These are phyloP conservation scores for Gallinago paraguaiae DNA, from an alignment of 2,113 vertebrate genomes.

Conservation along the genomic window DNA sequence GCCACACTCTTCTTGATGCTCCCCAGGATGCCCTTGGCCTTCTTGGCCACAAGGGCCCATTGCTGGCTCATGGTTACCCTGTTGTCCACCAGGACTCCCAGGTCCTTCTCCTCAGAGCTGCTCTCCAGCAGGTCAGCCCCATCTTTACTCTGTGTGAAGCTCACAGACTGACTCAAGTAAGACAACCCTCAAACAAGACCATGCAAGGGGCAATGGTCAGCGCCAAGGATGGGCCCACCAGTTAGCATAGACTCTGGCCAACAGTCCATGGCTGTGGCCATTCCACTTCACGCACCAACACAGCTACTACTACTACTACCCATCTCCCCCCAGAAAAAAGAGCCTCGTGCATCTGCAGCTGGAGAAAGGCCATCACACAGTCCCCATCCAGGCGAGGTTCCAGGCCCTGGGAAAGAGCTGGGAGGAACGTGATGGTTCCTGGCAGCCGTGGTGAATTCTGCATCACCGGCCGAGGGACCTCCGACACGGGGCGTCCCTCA, in stretches of 20 bases:
- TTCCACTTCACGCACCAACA: background rate
- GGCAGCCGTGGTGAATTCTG: background rate
- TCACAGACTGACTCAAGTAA: background rate
- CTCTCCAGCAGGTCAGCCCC: too few relatives aligned
- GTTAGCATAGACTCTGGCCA: background rate
- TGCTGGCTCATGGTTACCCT: too few relatives aligned
- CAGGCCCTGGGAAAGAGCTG: background rate
- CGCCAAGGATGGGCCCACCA: background rate
- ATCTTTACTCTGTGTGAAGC: background rate
- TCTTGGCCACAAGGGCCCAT: too few relatives aligned
- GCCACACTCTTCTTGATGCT: too few relatives aligned
- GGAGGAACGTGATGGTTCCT: background rate
- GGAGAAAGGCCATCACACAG: background rate
- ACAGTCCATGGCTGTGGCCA: background rate
- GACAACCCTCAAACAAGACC: background rate
- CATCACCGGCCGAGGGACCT: background rate
- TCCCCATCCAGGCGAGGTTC: accelerated
- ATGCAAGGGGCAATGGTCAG: background rate
- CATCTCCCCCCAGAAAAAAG: background rate
- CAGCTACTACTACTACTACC: background rate
- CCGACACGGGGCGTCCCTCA: background rate
- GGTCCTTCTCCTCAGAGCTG: too few relatives aligned
- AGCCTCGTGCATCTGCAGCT: accelerated
- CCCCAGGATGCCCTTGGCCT: too few relatives aligned
- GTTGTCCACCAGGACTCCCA: too few relatives aligned